phyloP scores from a whole-genome alignment of 2,797 vertebrate genomes.

The Sandelia bainsii region DNA sequence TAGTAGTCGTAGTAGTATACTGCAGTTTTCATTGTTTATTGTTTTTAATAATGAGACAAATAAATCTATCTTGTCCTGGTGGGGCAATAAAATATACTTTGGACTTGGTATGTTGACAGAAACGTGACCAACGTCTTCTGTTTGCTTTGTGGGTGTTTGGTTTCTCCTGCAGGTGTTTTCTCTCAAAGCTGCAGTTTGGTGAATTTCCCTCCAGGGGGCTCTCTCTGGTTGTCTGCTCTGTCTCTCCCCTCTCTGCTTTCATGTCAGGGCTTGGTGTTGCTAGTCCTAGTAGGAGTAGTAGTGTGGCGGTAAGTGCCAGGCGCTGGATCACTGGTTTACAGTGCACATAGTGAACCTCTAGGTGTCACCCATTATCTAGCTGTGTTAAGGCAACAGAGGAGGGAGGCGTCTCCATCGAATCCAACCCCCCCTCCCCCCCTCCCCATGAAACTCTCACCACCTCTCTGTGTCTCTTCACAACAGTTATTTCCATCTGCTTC shows the following conservation, averaged over 20 bases:
- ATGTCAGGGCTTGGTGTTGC: slow-evolving; percentile 6
- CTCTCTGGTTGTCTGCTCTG: slow-evolving; percentile 51
- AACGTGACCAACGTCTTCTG: not conserved
- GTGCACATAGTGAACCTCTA: slow-evolving; percentile 63
- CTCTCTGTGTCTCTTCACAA: slow-evolving; percentile 10
- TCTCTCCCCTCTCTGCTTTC: slow-evolving; percentile 1
- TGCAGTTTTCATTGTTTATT: no score
- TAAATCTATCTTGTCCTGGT: no score
- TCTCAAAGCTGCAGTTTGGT: slow-evolving; percentile 38
- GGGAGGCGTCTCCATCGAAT: not conserved
- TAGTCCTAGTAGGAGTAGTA: slow-evolving; percentile 3
- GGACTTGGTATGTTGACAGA: not conserved
- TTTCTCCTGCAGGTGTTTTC: not conserved
- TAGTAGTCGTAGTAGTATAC: no score
- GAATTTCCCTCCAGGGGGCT: slow-evolving; percentile 65
- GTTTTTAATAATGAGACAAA: no score
- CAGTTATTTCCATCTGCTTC: slow-evolving; percentile 34
- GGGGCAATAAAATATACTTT: not conserved
- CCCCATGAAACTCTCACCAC: not conserved
- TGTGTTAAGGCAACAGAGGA: slow-evolving; percentile 34
- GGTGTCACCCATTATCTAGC: slow-evolving; percentile 68
- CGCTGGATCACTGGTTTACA: slow-evolving; percentile 49
- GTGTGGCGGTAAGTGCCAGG: slow-evolving; percentile 8
- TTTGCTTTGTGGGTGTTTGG: not conserved
- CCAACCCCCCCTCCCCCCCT: not conserved